These are phyloP conservation scores for Abramis brama DNA, from an alignment of 2,113 vertebrate species.

Conservation along the genomic window DNA sequence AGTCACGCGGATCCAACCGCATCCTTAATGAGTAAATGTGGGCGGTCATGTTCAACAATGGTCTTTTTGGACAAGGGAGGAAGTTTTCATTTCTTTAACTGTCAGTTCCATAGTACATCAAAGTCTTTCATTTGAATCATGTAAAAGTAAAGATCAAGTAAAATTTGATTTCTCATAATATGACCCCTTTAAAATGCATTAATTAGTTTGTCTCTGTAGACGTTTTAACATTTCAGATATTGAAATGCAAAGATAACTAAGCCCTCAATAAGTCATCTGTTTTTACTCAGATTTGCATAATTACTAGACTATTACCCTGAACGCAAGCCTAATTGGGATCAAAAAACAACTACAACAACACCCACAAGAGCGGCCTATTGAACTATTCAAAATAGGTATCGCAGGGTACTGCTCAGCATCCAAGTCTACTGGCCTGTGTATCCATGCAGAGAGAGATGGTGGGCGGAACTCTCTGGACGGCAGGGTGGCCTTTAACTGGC, in stretches of 20 bases:
- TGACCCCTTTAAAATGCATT: neutral
- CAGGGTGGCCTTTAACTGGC: neutral
- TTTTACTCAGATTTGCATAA: slow-evolving; percentile 7
- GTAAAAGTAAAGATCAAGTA: too few relatives aligned
- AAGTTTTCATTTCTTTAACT: neutral
- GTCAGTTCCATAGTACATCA: neutral
- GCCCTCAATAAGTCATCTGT: slow-evolving; percentile 5
- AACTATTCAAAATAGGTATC: slow-evolving; percentile 21
- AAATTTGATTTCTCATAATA: neutral
- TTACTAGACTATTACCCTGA: slow-evolving; percentile 46
- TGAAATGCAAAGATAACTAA: neutral
- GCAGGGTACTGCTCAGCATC: neutral
- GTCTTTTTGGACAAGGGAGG: neutral
- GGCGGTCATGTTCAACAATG: neutral
- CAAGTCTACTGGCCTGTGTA: neutral
- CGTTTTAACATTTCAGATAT: neutral
- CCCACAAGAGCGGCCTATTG: slow-evolving; percentile 12
- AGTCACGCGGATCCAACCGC: too few relatives aligned
- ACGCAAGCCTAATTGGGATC: slow-evolving; percentile 33
- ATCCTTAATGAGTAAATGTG: neutral
- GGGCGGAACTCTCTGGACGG: neutral
- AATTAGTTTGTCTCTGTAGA: neutral
- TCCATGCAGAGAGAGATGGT: neutral
- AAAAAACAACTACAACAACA: slow-evolving; percentile 39
- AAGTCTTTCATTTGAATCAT: neutral